Evolutionary conservation across 30 jellyfish, hydroid and myxozoan species (phyloP).

Genomic region (Hydractinia echinata): DNA sequence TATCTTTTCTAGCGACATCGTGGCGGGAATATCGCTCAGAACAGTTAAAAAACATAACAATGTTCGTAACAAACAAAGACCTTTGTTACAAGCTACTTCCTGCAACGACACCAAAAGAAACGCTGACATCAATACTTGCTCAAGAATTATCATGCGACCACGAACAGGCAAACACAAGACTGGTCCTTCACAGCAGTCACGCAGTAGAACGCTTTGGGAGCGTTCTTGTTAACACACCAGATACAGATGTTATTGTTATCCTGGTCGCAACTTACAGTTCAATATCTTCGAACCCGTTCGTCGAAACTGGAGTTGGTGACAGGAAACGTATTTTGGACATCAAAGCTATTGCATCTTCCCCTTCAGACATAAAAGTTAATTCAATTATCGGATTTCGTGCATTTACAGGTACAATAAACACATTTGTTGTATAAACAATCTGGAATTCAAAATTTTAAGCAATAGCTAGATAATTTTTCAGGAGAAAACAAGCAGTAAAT

Average conservation of each 20-base stretch:
- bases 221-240: neutral
- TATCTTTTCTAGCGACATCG: neutral
- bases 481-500: no score
- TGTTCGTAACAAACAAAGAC: neutral
- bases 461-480: no score
- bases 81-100: conserved; percentile 8
- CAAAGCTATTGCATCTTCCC: no score
- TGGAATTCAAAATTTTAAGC: neutral
- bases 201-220: conserved; percentile 2
- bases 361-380: no score
- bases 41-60: neutral
- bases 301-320: conserved; percentile 21
- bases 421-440: neutral
- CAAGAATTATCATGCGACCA: conserved; percentile 10
- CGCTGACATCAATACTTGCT: neutral
- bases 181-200: conserved; percentile 4
- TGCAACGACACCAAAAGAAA: neutral
- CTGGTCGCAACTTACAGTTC: neutral
- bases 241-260: neutral
- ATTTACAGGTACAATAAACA: no score
- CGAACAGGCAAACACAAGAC: neutral
- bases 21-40: conserved; percentile 28
- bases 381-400: no score
- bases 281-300: neutral
- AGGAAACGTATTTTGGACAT: neutral